Evolutionary conservation across 2,797 vertebrate species (phyloP), one percentile per base, ranked within the genome.

Genomic region (Thaleichthys pacificus): DNA sequence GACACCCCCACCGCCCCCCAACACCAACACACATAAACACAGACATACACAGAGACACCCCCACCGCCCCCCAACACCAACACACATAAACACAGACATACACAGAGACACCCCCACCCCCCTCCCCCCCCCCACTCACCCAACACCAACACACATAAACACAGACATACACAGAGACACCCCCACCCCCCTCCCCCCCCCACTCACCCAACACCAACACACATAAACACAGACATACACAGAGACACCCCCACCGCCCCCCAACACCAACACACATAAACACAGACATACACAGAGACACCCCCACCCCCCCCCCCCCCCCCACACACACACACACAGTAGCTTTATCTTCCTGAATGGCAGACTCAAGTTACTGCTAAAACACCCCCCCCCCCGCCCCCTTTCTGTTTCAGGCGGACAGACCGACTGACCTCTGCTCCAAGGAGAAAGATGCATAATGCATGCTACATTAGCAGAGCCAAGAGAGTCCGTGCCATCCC

Each of bases 351-450:
- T 57, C 22, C 47, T 3, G 14, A n/a, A 38, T 71, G 62, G 56
- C 26, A 61, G 71, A 54, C 62, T 70, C 68, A 32, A 61, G 60
- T 73, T 61, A 38, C 73, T 58, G 24, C 49, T 66, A 26, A 69
- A 54, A 30, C 38, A 58, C 32, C 14, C 57, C 21, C 12, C 5
- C 19, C 30, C 6, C 30, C 28, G 1, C 30, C 17, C 30, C 28
- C 61, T 30, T 28, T n/a, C 28, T 14, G 9, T 32, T 28, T 9
- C 30, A 15, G 5, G 17, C 61, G 9, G 22, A 56, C 26, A n/a
- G 51, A 8, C 3, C 3, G 42, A 57, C 47, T 71, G 61, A 71
- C 49, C 70, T 35, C 30, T 56, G 61, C 61, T 54, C 49, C n/a
- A 65, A 71, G 70, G 61, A 57, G 21, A 71, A 49, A 61, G 30